Evolutionary conservation across 2,113 vertebrate genomes (phyloP), one percentile per base, ranked within the genome.

Genomic region (Mirza zaza): DNA sequence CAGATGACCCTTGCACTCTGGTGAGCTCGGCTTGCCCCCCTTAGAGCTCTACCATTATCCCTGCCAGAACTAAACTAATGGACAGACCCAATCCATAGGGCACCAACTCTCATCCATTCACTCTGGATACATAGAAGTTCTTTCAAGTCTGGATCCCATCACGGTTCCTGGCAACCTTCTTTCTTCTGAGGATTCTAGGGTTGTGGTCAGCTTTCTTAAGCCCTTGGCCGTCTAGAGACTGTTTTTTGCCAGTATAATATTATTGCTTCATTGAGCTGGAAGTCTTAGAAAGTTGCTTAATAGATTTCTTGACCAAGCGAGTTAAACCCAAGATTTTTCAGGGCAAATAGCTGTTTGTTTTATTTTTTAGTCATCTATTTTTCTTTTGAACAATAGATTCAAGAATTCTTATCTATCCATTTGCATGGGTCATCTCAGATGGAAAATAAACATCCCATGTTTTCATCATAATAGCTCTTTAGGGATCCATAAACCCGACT

Each of bases 401-500:
- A 86, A 79, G 20, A 89, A 86, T 93, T 84, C n/a, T 76, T 77
- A 71, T 67, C 14, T 29, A 55, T 6, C 36, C 8, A 67, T 82
- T 82, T 95, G 25, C 55, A n/a, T 70, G 50, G 63, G 10, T 67
- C 59, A n/a, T 91, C 36, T 86, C 48, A 79, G 36, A 73, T 75
- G n/a, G 27, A 89, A 92, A 91, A 71, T 50, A 96, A 95, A 45
- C 61, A 36, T 42, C 34, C 52, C 17, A 27, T 1, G 18, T 77
- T 91, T 96, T 93, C 20, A 79, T 90, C 21, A 45, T 29, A 93
- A 52, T 61, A 68, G 27, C 32, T 96, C 42, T 57, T 91, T 79
- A 75, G 39, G 25, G 36, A 70, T 52, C 57, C 76, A 65, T 9
- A 61, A 63, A 89, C 14, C 50, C 36, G 70, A 48, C 36, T 76